Evolutionary conservation across 2,113 vertebrate genomes (phyloP), one percentile per base, ranked within the genome.

Genomic region (Gnathonemus echidnorhynchus): DNA sequence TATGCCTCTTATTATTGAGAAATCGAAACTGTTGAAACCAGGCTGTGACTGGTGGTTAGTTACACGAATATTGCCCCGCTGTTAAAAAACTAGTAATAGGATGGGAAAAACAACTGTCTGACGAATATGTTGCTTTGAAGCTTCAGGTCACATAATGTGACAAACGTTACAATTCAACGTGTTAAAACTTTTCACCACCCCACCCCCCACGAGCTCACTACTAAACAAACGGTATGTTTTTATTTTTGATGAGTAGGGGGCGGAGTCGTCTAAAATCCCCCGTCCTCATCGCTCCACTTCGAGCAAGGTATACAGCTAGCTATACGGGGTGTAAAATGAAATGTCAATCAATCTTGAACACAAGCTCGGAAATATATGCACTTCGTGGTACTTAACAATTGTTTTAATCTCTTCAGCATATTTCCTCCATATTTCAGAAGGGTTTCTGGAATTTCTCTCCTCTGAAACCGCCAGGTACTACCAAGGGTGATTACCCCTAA

Each of bases 161-260:
- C 74, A 80, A 42, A 80, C 74, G 35, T 17, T 80, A 39, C 74
- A 80, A 42, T 39, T 80, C 74, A 80, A 80, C 31, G 74, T 80
- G 74, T 42, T 42, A 84, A 52, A 42, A 53, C 17, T 88, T 88
- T 66, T 66, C 24, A 88, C 31, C 74, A 8, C 46, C 74, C 17
- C 62, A 7, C 62, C 74, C 31, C 19, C 77, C 39, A 70, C 27
- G 11, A 19, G 13, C 86, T 52, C 88, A 50, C 24, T 84, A 88
- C 90, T 24, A 90, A 90, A 89, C 88, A 88, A 89, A 84, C 88
- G 87, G 48, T 88, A 85, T 94, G 91, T 94, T 93, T 92, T 93
- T 93, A 93, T 93, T 92, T 93, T 93, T 91, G 91, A 90, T 88
- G 80, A 91, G 84, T 74, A 88, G 90, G 92, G 90, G 93, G 92